Conservation (phyloP, 1,140 invertebrate genomes). For the Calephelis virginiensis region DNA sequence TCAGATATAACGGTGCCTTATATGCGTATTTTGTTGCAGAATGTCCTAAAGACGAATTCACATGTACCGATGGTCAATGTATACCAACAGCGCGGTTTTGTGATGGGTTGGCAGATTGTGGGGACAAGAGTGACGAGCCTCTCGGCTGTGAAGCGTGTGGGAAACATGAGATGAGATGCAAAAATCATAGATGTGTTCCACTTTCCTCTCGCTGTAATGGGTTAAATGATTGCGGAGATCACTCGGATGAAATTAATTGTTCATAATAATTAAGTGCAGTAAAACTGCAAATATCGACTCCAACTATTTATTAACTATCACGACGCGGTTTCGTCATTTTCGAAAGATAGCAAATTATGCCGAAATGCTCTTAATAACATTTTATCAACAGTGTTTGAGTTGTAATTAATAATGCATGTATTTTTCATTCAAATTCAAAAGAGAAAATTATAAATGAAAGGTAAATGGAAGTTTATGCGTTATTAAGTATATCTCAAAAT, state of each 20-base stretch:
- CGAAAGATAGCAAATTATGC: no score
- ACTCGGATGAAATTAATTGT: conserved; percentile 81
- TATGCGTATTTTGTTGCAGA: conserved; percentile 43
- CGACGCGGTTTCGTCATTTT: no score
- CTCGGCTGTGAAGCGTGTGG: conserved; percentile 81
- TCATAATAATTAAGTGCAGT: conserved; percentile 30
- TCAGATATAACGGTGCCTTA: conserved; percentile 45
- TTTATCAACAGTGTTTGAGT: no score
- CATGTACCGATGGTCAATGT: conserved; percentile 83
- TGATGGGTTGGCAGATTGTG: conserved; percentile 90
- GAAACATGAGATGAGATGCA: conserved; percentile 65
- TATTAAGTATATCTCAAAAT: no score
- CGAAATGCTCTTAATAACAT: no score
- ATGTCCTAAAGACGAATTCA: conserved; percentile 68
- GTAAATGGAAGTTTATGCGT: no score
- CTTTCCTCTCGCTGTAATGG: conserved; percentile 45
- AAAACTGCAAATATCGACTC: no score
- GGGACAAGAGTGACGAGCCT: conserved; percentile 90
- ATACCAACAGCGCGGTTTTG: conserved; percentile 90
- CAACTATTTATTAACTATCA: no score
- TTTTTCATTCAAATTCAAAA: no score
- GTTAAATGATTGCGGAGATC: conserved; percentile 44
- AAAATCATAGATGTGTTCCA: conserved; percentile 81
- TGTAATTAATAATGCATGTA: no score
- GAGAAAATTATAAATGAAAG: no score